phyloP scores from a whole-genome alignment of 2,797 vertebrate genomes.

The Lagorchestes hirsutus region DNA sequence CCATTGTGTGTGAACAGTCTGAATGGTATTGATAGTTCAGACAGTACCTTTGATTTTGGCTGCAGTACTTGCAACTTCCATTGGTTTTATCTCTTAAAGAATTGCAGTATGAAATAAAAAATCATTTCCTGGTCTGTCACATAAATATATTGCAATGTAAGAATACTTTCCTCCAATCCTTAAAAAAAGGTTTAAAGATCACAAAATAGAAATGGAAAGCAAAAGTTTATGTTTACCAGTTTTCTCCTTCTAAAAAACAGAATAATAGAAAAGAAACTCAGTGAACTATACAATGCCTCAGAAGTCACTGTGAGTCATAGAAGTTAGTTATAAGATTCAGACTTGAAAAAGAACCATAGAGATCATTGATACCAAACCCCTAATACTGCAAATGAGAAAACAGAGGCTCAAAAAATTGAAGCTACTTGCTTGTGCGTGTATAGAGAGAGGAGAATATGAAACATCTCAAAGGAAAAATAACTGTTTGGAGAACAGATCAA shows the following conservation, averaged over 20 bases:
- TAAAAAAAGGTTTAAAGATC: constrained; percentile 51
- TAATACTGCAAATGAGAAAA: neutral
- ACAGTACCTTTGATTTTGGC: constrained; percentile 8
- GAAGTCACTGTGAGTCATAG: constrained; percentile 36
- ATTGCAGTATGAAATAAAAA: constrained; percentile 37
- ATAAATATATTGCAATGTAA: constrained; percentile 32
- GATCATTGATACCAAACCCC: neutral
- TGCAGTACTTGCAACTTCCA: neutral
- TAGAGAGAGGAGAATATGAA: too few relatives aligned
- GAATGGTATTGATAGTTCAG: constrained; percentile 16
- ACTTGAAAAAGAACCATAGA: neutral
- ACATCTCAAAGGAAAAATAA: too few relatives aligned
- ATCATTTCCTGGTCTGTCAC: constrained; percentile 31
- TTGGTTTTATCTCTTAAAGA: constrained; percentile 50
- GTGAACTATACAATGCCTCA: constrained; percentile 1
- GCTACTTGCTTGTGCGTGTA: neutral
- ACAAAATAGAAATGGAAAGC: constrained; percentile 45
- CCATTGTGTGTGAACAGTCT: constrained; percentile 6
- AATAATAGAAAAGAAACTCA: constrained; percentile 31
- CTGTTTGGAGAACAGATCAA: too few relatives aligned
- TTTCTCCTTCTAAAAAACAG: constrained; percentile 39
- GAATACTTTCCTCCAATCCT: constrained; percentile 32
- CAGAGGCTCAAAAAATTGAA: neutral
- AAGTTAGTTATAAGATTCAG: neutral
- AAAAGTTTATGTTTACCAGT: constrained; percentile 48